phyloP scores from a whole-genome alignment of 2,888 invertebrate genomes.

The Drosophila prostipennis region DNA sequence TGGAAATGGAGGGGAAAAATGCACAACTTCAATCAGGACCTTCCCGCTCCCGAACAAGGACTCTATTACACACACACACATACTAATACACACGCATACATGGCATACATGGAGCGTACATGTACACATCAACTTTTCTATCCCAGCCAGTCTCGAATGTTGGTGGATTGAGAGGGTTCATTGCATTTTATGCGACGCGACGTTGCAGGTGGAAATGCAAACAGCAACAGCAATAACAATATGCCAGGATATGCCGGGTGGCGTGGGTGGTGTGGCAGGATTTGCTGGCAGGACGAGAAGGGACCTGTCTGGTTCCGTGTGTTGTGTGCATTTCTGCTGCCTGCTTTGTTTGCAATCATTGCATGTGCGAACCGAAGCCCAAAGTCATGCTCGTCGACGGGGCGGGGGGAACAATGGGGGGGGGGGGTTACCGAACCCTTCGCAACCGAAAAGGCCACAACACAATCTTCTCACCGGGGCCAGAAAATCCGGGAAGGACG shows the following conservation, averaged over 20 bases:
- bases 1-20: constrained; percentile 73
- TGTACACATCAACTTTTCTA: constrained; percentile 35
- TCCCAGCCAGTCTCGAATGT: constrained; percentile 38
- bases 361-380: constrained; percentile 43
- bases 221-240: constrained; percentile 48
- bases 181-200: constrained; percentile 76
- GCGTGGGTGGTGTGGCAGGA: background rate
- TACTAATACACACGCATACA: background rate
- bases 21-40: constrained; percentile 52
- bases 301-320: constrained; percentile 31
- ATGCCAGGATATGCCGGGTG: constrained; percentile 24
- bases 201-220: constrained; percentile 77
- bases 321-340: constrained; percentile 33
- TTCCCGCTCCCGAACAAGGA: constrained; percentile 4
- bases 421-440: constrained; percentile 54
- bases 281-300: background rate
- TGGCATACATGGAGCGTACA: background rate
- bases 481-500: constrained; percentile 2
- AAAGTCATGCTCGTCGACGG: constrained; percentile 11
- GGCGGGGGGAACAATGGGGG: background rate
- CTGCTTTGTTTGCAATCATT: constrained; percentile 62
- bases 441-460: constrained; percentile 78
- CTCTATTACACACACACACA: constrained; percentile 19
- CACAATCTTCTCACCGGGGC: constrained; percentile 74
- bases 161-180: constrained; percentile 64